Evolutionary conservation across 2,797 vertebrate genomes (phyloP).

Genomic region (Gorsachius magnificus): DNA sequence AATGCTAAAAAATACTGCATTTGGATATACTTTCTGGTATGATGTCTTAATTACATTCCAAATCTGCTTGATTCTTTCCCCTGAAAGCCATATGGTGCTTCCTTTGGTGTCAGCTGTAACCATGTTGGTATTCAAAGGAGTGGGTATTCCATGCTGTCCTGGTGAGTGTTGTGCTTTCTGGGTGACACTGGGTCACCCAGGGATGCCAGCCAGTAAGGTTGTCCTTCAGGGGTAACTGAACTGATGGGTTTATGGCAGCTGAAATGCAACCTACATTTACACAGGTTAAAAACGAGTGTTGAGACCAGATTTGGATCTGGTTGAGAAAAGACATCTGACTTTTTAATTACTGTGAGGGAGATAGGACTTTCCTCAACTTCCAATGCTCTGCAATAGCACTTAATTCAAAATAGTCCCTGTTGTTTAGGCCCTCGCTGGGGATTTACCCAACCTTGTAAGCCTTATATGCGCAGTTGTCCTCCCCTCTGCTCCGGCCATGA

Average conservation of each 20-base stretch:
- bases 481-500: not conserved
- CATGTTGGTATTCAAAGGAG: not conserved
- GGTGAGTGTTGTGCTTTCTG: not conserved
- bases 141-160: fast-evolving
- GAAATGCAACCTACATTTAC: not conserved
- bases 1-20: not conserved
- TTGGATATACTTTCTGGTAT: not conserved
- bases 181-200: not conserved
- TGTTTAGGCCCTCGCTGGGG: not conserved
- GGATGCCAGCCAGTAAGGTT: not conserved
- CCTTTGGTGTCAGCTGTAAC: not conserved
- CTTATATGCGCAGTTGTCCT: not conserved
- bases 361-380: not conserved
- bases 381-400: not conserved
- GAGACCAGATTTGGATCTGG: fast-evolving
- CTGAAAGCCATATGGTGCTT: fast-evolving
- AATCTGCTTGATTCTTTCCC: not conserved
- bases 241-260: not conserved
- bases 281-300: fast-evolving
- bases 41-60: fast-evolving
- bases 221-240: not conserved
- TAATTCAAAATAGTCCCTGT: not conserved
- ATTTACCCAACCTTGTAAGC: not conserved
- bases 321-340: not conserved
- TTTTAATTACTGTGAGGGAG: not conserved